A percentile compares a stretch with the other conserved stretches of the same genome.
phyloP scores from a whole-genome alignment of 2,888 invertebrate genomes.

The Apodemia zela region DNA sequence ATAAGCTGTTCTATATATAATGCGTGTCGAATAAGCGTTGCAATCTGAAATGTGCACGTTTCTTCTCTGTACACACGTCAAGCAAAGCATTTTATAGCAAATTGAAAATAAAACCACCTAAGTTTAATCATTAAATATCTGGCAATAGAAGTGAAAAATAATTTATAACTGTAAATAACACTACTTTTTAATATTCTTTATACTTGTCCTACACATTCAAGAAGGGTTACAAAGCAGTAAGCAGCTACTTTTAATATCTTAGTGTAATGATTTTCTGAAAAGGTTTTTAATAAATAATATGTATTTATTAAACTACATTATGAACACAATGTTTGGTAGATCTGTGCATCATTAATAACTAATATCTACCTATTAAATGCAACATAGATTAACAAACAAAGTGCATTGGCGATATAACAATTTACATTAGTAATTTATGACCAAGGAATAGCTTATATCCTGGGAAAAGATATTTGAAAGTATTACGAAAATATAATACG shows the following conservation, averaged over 20 bases:
- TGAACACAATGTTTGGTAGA: slow-evolving; percentile 63
- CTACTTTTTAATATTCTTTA: background rate
- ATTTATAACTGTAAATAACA: background rate
- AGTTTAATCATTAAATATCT: background rate
- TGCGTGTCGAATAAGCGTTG: background rate
- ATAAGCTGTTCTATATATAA: background rate
- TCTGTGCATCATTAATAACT: slow-evolving; percentile 49
- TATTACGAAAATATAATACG: no score
- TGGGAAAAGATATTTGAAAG: background rate
- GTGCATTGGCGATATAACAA: background rate
- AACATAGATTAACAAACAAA: slow-evolving; percentile 36
- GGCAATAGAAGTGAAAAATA: no score
- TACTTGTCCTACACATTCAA: no score
- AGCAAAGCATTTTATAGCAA: background rate
- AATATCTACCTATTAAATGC: slow-evolving; percentile 55
- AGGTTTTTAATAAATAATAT: no score
- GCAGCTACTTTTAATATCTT: no score
- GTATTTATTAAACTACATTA: slow-evolving; percentile 15
- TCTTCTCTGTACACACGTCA: background rate
- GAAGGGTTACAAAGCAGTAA: no score
- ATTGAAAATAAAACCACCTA: background rate
- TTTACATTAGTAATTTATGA: background rate
- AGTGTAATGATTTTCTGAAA: no score
- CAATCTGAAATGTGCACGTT: background rate
- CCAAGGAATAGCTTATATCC: background rate